phyloP scores from a whole-genome alignment of 1,140 invertebrate species.

The Wasmannia auropunctata region DNA sequence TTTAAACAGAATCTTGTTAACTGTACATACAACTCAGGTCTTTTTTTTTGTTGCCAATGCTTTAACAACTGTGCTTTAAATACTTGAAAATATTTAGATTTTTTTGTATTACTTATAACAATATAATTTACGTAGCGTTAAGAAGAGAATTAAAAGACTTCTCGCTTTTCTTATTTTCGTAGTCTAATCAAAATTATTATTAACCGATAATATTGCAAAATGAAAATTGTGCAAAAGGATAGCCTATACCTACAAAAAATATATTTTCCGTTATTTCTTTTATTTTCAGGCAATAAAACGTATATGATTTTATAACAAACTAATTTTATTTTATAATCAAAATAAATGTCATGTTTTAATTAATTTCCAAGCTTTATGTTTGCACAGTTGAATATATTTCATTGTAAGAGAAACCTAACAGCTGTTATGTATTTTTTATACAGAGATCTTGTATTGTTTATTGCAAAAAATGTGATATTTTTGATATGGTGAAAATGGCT shows the following conservation, averaged over 20 bases:
- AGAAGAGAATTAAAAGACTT: neutral
- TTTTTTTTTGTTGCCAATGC: neutral
- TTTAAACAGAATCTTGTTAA: neutral
- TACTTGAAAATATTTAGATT: too few relatives aligned
- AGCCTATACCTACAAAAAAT: neutral
- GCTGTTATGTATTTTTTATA: neutral
- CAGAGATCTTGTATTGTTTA: neutral
- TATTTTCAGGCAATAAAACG: neutral
- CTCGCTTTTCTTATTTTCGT: conserved; percentile 1
- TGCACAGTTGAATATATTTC: too few relatives aligned
- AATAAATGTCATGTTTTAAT: neutral
- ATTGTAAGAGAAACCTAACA: neutral
- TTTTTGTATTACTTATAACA: neutral
- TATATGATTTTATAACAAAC: neutral
- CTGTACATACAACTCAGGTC: neutral
- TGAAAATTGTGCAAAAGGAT: neutral
- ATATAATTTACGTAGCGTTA: neutral
- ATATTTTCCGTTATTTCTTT: conserved; percentile 6
- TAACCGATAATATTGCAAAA: neutral
- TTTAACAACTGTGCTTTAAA: neutral
- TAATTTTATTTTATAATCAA: neutral
- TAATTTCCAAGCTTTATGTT: neutral
- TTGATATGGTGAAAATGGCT: neutral
- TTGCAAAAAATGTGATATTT: neutral
- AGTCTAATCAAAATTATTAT: neutral